A percentile compares a stretch with the other conserved stretches of the same genome.
Conservation (phyloP, 2,113 vertebrate genomes). For the Polyodon spathula region DNA sequence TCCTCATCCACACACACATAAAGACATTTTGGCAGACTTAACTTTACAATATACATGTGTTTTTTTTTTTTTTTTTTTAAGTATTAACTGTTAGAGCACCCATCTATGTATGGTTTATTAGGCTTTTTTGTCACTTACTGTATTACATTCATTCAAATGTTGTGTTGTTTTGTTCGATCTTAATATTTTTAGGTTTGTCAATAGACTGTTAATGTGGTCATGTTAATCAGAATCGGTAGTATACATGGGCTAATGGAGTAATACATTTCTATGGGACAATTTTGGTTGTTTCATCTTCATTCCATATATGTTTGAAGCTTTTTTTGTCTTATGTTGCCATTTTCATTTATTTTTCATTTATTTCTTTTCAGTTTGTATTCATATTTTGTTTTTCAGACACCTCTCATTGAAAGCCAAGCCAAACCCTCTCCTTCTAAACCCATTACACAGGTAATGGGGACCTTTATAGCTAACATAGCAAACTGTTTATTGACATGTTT, state of each 20-base stretch:
- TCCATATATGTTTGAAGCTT: constrained; percentile 24
- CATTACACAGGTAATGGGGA: constrained; percentile 74
- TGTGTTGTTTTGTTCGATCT: too few species aligned
- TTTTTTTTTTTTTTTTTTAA: too few species aligned
- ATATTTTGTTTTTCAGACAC: constrained; percentile 84
- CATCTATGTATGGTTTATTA: too few species aligned
- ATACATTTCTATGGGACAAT: constrained; percentile 7
- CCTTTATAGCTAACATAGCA: constrained; percentile 21
- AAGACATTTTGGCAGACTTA: too few species aligned
- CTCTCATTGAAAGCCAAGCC: constrained; percentile 75
- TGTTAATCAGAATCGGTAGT: neutral
- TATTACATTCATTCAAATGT: too few species aligned
- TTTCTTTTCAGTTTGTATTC: constrained; percentile 45
- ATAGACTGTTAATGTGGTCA: neutral
- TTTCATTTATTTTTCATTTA: constrained; percentile 33
- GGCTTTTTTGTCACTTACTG: too few species aligned
- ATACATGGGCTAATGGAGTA: too few species aligned
- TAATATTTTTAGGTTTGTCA: too few species aligned
- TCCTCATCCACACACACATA: too few species aligned
- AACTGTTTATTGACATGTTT: neutral
- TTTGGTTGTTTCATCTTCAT: neutral
- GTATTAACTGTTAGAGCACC: too few species aligned
- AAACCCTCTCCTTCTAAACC: constrained; percentile 70
- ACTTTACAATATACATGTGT: too few species aligned
- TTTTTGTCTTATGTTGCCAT: constrained; percentile 31